Evolutionary conservation across 2,888 invertebrate genomes (phyloP).

Genomic region (Baronia brevicornis): DNA sequence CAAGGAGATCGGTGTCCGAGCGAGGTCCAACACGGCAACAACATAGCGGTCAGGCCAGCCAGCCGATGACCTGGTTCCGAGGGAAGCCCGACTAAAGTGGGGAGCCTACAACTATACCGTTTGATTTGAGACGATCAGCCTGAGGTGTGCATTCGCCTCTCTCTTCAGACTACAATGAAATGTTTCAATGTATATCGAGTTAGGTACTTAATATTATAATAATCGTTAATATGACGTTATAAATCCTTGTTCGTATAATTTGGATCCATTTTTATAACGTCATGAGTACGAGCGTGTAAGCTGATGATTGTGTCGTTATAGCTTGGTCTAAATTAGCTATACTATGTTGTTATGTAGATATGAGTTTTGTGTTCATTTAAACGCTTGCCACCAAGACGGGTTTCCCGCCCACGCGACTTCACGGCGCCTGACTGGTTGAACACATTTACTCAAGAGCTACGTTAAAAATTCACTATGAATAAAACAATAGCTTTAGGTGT

Average conservation of each 20-base stretch:
- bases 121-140: slow-evolving; percentile 8
- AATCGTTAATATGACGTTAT: neutral
- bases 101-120: slow-evolving; percentile 22
- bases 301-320: too few species aligned
- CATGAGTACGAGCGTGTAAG: too few species aligned
- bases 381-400: slow-evolving; percentile 60
- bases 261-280: too few species aligned
- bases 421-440: slow-evolving; percentile 59
- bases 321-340: slow-evolving; percentile 14
- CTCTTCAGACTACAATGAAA: slow-evolving; percentile 7
- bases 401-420: slow-evolving; percentile 71
- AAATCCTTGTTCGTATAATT: too few species aligned
- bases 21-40: slow-evolving; percentile 38
- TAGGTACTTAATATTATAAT: neutral
- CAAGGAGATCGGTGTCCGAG: slow-evolving; percentile 36
- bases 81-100: slow-evolving; percentile 54
- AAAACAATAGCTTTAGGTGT: slow-evolving; percentile 20
- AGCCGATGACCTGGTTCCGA: slow-evolving; percentile 65
- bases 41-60: slow-evolving; percentile 50
- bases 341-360: slow-evolving; percentile 18
- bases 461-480: slow-evolving; percentile 36
- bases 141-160: slow-evolving; percentile 3
- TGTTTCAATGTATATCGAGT: too few species aligned
- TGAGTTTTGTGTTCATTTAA: slow-evolving; percentile 33
- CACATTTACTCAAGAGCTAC: slow-evolving; percentile 49